A percentile compares a stretch with the other conserved stretches of the same genome.
These are phyloP conservation scores for Pardalotus punctatus DNA, from an alignment of 2,113 vertebrate genomes.

Conservation along the genomic window DNA sequence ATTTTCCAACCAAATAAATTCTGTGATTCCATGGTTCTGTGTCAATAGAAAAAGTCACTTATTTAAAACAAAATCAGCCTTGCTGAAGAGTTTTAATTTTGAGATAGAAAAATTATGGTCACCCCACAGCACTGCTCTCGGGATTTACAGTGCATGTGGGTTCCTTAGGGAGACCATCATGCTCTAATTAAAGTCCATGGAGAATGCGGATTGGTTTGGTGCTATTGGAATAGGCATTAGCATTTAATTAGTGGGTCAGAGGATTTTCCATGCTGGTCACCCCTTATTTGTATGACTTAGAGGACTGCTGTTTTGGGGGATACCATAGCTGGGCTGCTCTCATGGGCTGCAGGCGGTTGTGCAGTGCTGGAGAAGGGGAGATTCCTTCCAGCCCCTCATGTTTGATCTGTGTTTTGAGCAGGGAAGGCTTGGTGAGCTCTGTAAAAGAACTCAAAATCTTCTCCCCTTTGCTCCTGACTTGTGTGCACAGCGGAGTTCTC, in stretches of 20 bases:
- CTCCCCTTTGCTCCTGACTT: neutral
- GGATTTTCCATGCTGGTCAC: neutral
- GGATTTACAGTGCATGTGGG: neutral
- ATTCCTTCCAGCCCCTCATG: neutral
- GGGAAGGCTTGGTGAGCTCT: neutral
- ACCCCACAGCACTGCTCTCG: neutral
- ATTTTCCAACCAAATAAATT: neutral
- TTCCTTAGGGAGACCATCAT: neutral
- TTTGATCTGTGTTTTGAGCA: neutral
- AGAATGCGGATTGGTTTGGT: neutral
- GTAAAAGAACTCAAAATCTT: neutral
- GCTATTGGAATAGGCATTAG: neutral
- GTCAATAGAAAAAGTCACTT: neutral
- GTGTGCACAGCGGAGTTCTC: neutral
- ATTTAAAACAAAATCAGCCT: neutral
- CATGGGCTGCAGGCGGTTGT: accelerated
- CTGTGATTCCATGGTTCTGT: neutral
- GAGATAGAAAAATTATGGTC: neutral
- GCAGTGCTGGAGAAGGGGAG: neutral
- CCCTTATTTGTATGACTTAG: neutral
- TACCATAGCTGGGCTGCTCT: neutral
- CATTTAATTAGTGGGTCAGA: neutral
- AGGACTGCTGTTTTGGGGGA: neutral
- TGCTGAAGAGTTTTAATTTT: neutral
- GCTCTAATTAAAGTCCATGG: neutral